Evolutionary conservation across 2,888 invertebrate species (phyloP), one percentile per base, ranked within the genome.

Genomic region (Mycalesis mineus): DNA sequence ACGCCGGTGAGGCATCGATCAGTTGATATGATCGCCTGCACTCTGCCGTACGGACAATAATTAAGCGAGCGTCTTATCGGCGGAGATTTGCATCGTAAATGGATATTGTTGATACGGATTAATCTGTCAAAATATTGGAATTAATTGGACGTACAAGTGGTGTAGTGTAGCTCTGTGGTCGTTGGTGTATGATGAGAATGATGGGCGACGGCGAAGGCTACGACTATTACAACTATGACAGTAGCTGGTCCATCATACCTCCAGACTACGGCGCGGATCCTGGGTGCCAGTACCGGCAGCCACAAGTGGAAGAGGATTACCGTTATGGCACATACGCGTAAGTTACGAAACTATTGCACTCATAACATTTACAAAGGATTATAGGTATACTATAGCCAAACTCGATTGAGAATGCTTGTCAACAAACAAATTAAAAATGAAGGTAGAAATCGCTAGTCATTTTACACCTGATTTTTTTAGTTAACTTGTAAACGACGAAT

Each of bases 241-340:
- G 91, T 69, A 91, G 91, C 71, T 94, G 94, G 94, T 91, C 93
- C 59, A 91, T 93, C 66, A 92, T 93, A 66, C 94, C 94, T 8
- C 92, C 93, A 71, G 94, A 94, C 79, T 94, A 94, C 76, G 91
- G 92, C 40, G 90, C 87, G 62, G 88, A 88, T 77, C 91, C 82
- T 6, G 74, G 68, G 52, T 84, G 81, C 68, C 86, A 84, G 68
- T 68, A 77, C 7, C 73, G 87, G 1, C 86, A 85, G 64, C 80
- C 82, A 53, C 85, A 82, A 59, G 58, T 74, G 3, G 94, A 94
- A 44, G 94, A 94, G 51, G 94, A 94, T 72, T 94, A 94, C 77
- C 90, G 93, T 87, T 92, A 90, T 66, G 88, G 84, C 53, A 85
- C 85, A 41, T 92, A 92, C 73, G 88, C 91, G 92, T 93, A 81